Conservation (phyloP, 2,888 invertebrate species). For the Phortica magna region DNA sequence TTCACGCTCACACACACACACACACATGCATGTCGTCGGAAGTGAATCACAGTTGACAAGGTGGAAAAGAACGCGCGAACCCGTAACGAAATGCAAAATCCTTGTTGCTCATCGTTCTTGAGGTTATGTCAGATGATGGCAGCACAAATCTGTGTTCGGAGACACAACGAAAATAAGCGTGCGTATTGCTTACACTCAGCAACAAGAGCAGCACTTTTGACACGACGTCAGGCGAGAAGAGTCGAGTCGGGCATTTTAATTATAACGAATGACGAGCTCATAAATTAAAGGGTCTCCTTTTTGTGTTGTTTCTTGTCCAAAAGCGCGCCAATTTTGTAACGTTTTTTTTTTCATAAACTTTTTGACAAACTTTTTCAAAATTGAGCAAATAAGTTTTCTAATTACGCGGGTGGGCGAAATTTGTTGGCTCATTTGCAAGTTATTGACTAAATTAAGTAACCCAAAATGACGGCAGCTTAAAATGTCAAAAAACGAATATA, state of each 20-base stretch:
- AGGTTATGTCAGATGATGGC: conserved; percentile 13
- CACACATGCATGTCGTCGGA: not conserved
- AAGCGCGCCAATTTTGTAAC: not conserved
- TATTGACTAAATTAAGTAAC: conserved; percentile 68
- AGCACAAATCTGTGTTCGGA: not conserved
- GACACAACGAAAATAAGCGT: not conserved
- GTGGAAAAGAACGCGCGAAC: not conserved
- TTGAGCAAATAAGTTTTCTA: not conserved
- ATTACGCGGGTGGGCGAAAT: not conserved
- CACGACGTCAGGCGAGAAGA: not conserved
- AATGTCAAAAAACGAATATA: conserved; percentile 1
- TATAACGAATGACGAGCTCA: conserved; percentile 18
- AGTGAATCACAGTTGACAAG: not conserved
- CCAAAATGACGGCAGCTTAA: not conserved
- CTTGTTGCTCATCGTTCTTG: conserved; percentile 58
- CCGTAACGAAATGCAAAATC: conserved; percentile 51
- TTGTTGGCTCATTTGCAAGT: conserved; percentile 62
- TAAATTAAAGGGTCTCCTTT: not conserved
- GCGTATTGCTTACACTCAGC: not conserved
- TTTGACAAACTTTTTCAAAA: not conserved
- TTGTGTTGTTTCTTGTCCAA: not conserved
- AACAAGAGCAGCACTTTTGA: not conserved
- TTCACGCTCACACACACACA: conserved; percentile 41
- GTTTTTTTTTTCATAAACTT: not conserved
- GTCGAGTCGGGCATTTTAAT: not conserved